Evolutionary conservation across 2,113 vertebrate species (phyloP).

Genomic region (Gymnobelideus leadbeateri): DNA sequence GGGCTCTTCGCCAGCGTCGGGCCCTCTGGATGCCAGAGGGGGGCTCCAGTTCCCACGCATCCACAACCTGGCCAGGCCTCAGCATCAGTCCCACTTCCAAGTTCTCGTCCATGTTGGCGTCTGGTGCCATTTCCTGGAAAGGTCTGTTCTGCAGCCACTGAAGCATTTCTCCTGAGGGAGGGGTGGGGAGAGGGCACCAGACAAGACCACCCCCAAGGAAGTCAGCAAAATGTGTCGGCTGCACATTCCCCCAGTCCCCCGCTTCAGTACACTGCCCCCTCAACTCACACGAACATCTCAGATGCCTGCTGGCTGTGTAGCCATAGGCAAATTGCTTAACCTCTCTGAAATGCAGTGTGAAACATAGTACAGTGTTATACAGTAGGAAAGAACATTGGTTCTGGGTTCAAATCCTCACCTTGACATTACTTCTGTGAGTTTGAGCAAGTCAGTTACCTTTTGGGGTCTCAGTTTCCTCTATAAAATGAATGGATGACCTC

Average conservation of each 20-base stretch:
- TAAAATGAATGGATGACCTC: no score
- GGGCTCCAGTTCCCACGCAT: neutral
- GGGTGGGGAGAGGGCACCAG: neutral
- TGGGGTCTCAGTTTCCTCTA: no score
- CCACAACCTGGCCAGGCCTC: neutral
- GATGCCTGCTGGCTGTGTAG: no score
- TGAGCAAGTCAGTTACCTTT: no score
- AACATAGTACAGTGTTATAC: neutral
- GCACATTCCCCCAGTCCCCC: no score
- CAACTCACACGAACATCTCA: neutral
- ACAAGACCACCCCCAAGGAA: neutral
- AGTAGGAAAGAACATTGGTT: neutral
- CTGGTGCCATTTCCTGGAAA: neutral
- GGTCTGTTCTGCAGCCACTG: slow-evolving; percentile 52
- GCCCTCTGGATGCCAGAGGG: accelerated
- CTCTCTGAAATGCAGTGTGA: neutral
- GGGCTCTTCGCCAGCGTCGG: neutral
- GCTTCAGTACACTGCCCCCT: no score
- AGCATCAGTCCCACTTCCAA: neutral
- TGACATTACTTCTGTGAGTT: no score
- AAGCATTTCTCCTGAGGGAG: slow-evolving; percentile 61
- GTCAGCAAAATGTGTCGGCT: neutral
- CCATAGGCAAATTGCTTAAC: neutral
- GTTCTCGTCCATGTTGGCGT: neutral
- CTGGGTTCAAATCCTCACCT: neutral